A percentile compares a stretch with the other conserved stretches of the same genome.
These are phyloP conservation scores for Lypha dubia DNA, from an alignment of 2,888 invertebrate genomes.

Conservation along the genomic window DNA sequence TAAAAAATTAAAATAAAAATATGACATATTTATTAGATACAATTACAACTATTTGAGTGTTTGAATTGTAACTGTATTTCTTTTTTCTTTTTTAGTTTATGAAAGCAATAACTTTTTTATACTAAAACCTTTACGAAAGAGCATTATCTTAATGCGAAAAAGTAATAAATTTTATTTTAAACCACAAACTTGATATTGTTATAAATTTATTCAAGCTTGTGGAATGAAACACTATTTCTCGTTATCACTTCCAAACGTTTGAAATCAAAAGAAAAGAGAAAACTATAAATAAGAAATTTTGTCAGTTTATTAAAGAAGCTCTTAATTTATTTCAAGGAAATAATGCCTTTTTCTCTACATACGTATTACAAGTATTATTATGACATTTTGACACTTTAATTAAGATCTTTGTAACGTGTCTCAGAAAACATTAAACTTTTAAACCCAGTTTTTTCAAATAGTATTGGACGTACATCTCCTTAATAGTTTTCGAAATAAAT, in stretches of 20 bases:
- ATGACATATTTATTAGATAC: too few species aligned
- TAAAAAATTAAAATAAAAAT: too few species aligned
- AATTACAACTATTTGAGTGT: too few species aligned
- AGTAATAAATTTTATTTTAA: background rate
- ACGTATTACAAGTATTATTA: background rate
- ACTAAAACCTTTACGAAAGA: background rate
- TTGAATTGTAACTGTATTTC: too few species aligned
- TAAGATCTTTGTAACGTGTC: too few species aligned
- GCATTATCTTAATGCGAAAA: background rate
- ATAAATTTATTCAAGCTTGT: constrained; percentile 29
- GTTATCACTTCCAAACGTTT: background rate
- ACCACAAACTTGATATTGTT: constrained; percentile 16
- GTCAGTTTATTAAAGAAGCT: background rate
- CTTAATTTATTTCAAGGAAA: background rate
- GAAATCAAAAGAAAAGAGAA: background rate
- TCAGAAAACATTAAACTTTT: too few species aligned
- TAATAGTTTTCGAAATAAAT: too few species aligned
- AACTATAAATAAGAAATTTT: constrained; percentile 2
- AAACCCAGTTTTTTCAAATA: too few species aligned
- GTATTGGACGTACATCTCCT: too few species aligned
- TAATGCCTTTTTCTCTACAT: background rate
- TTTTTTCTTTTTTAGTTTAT: too few species aligned
- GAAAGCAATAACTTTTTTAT: too few species aligned
- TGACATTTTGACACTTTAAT: background rate
- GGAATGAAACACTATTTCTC: constrained; percentile 6